phyloP scores from a whole-genome alignment of 2,113 vertebrate genomes.

The Podocnemis expansa region DNA sequence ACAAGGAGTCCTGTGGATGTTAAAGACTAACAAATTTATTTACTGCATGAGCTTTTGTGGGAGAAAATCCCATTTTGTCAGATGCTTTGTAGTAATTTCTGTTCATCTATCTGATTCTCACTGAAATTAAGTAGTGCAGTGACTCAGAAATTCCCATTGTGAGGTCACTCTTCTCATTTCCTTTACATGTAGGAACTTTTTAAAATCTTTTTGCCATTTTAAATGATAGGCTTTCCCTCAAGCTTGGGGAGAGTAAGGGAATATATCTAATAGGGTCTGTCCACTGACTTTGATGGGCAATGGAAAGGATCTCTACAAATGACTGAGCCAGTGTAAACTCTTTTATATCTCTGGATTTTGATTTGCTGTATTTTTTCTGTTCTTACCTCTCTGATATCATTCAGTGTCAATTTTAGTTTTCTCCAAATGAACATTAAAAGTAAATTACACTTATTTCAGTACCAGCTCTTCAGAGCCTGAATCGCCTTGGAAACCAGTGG shows the following conservation, averaged over 20 bases:
- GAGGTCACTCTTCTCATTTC: background rate
- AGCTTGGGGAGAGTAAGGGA: background rate
- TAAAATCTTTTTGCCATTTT: constrained; percentile 9
- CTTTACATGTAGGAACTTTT: constrained; percentile 3
- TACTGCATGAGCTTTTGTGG: too few relatives aligned
- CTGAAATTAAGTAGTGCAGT: background rate
- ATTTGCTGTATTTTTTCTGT: background rate
- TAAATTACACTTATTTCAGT: background rate
- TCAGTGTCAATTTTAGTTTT: constrained; percentile 29
- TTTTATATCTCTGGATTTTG: background rate
- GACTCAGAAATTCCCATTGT: background rate
- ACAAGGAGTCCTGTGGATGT: too few relatives aligned
- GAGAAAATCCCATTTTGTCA: too few relatives aligned
- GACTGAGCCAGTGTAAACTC: background rate
- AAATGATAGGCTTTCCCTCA: background rate
- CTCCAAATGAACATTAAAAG: background rate
- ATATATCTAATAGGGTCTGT: background rate
- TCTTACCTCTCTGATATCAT: background rate
- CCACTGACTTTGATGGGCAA: constrained; percentile 15
- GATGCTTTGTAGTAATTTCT: background rate
- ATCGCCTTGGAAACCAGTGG: constrained; percentile 63
- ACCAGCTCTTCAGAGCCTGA: constrained; percentile 32
- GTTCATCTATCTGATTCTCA: background rate
- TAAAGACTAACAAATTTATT: too few relatives aligned
- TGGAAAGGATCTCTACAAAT: background rate